These are phyloP conservation scores for Drosophila quadrilineata DNA, from an alignment of 1,140 invertebrate species.

Conservation along the genomic window DNA sequence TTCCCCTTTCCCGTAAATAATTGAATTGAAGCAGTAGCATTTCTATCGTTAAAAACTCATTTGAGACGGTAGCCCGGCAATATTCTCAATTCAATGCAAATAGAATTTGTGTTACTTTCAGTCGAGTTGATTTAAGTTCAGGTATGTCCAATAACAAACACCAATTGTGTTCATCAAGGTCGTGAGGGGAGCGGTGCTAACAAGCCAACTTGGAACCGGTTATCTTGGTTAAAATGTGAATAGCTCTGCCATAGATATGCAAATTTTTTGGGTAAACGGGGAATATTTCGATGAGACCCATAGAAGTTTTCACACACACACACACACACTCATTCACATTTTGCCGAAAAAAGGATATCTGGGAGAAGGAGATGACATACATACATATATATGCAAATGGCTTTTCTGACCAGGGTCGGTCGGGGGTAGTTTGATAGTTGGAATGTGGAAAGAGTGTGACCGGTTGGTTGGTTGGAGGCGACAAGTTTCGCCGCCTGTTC, in stretches of 20 bases:
- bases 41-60: constrained; percentile 38
- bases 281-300: constrained; percentile 31
- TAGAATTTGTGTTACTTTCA: not conserved
- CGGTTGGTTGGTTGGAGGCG: constrained; percentile 16
- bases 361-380: constrained; percentile 62
- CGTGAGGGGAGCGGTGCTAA: constrained; percentile 31
- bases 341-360: constrained; percentile 62
- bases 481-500: constrained; percentile 69
- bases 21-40: constrained; percentile 36
- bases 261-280: constrained; percentile 35
- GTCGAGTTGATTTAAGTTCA: too few species aligned
- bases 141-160: constrained; percentile 36
- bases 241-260: constrained; percentile 38
- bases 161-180: constrained; percentile 33
- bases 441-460: not conserved
- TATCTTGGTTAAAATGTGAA: constrained; percentile 44
- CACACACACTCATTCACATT: constrained; percentile 18
- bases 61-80: constrained; percentile 10
- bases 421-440: constrained; percentile 35
- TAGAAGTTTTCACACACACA: constrained; percentile 61
- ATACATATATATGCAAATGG: constrained; percentile 74
- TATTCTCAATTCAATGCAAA: not conserved
- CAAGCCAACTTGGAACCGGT: constrained; percentile 51
- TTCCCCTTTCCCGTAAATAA: constrained; percentile 10
- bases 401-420: too few species aligned